Percentiles rank a stretch among this genome's conserved stretches.
phyloP scores from a whole-genome alignment of 2,113 vertebrate species.

The Suricata suricatta region DNA sequence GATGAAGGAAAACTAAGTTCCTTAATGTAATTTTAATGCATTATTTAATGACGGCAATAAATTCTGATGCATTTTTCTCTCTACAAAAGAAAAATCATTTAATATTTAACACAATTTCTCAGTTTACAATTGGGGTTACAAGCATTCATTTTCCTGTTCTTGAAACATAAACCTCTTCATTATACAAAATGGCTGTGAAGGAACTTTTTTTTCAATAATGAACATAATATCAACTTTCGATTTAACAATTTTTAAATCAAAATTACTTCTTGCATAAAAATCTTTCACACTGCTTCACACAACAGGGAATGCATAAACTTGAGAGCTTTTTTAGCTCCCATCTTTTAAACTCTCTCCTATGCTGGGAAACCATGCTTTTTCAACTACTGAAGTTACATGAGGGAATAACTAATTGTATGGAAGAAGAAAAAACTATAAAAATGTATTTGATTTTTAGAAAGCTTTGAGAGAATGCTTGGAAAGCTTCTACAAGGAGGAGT shows the following conservation, averaged over 20 bases:
- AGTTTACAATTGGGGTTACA: constrained; percentile 77
- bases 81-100: constrained; percentile 65
- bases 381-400: background rate
- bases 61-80: constrained; percentile 38
- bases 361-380: background rate
- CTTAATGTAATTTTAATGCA: constrained; percentile 82
- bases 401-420: background rate
- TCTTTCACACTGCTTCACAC: background rate
- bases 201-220: background rate
- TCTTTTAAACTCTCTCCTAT: background rate
- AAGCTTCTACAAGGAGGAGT: background rate
- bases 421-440: background rate
- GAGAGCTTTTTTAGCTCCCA: background rate
- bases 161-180: constrained; percentile 1
- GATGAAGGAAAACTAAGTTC: constrained; percentile 57
- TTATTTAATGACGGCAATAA: constrained; percentile 75
- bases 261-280: background rate
- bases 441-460: background rate
- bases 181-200: background rate
- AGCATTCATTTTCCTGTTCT: constrained; percentile 73
- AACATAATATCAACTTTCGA: background rate
- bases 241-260: constrained; percentile 5
- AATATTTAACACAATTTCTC: constrained; percentile 78
- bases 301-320: background rate
- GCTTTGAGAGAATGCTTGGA: background rate